Evolutionary conservation across 2,113 vertebrate species (phyloP), one percentile per base, ranked within the genome.

Genomic region (Trematocara stigmaticum): DNA sequence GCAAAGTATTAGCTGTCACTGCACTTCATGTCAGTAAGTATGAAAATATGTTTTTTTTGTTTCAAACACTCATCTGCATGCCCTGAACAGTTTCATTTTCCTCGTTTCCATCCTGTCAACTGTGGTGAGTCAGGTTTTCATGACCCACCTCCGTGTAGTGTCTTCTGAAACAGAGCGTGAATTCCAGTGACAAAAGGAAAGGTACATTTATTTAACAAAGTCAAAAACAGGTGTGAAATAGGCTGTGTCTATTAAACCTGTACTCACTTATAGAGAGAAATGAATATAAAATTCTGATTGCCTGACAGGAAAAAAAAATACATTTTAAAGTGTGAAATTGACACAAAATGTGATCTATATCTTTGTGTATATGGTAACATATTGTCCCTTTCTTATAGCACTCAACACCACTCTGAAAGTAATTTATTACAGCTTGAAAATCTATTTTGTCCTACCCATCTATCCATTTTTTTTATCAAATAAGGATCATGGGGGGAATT

Each of bases 1-100:
- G 15, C 42, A 76, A 76, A 76, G 42, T 49, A 76, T 76, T 76
- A 76, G 45, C 26, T 76, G 71, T 34, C 71, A n/a, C 13, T 51
- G 45, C 26, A 34, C 26, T 76, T 34, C 45, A n/a, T 76, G 71
- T 76, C 15, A 5, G 29, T 34, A 76, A 51, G 45, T 51, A 34
- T 49, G 26, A 51, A 76, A 51, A 31, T 6, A 31, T 29, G 23
- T 1, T 4, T 56, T 16, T 16, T 59, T 59, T 38, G 31, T 49
- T 49, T 49, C 42, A 49, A 49, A 31, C 69, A 31, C 9, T 49
- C 4, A 45, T 45, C 64, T 15, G 38, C 20, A 71, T 31, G 3
- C 26, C 26, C 71, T 18, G 1, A 29, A 76, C 26, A n/a, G 71
- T 49, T 31, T 76, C 3, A 31, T n/a, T 51, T 76, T 76, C 45